phyloP scores from a whole-genome alignment of 2,113 vertebrate genomes.

The Sceloporus undulatus region DNA sequence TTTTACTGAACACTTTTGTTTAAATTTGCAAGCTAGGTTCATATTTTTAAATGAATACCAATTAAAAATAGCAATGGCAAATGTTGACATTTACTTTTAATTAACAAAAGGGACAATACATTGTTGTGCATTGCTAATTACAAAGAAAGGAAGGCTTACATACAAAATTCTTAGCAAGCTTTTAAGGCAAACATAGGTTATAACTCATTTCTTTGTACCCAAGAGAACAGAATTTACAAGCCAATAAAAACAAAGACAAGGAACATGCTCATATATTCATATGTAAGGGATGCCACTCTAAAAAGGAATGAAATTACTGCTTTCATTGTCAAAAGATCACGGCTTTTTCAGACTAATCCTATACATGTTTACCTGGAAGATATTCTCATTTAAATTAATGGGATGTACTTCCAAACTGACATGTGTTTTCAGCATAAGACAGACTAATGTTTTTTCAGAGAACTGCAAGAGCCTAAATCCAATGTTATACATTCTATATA shows the following conservation, averaged over 20 bases:
- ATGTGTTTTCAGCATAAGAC: neutral
- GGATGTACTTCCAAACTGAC: neutral
- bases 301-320: neutral
- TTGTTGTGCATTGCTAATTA: neutral
- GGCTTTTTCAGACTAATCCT: neutral
- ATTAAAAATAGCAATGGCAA: neutral
- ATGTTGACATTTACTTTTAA: slow-evolving; percentile 10
- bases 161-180: neutral
- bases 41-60: neutral
- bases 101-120: neutral
- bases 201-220: neutral
- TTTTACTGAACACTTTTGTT: neutral
- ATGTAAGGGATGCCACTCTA: neutral
- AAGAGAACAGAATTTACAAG: neutral
- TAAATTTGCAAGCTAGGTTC: neutral
- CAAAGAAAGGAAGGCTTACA: neutral
- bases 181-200: neutral
- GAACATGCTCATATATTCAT: neutral
- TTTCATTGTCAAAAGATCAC: neutral
- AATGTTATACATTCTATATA: no score
- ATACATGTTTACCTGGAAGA: neutral
- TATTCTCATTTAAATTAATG: neutral
- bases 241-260: neutral
- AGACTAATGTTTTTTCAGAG: neutral
- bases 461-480: neutral